A percentile compares a stretch with the other conserved stretches of the same genome.
phyloP scores from a whole-genome alignment of 1,140 invertebrate species.

The Meloidogyne hapla region DNA sequence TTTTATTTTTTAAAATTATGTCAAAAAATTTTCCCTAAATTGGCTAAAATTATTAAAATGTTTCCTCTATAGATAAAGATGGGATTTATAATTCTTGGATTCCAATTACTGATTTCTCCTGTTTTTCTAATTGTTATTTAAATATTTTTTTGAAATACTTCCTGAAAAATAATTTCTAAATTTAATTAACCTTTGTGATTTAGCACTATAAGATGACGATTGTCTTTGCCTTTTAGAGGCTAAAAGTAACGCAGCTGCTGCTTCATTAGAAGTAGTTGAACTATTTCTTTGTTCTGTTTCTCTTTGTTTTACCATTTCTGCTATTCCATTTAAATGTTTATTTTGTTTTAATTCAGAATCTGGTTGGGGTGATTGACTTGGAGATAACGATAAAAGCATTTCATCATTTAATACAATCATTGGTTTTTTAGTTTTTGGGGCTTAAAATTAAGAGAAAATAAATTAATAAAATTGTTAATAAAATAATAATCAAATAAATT shows the following conservation, averaged over 20 bases:
- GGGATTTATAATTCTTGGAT: too few relatives aligned
- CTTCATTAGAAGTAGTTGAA: constrained; percentile 34
- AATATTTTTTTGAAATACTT: background rate
- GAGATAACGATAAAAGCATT: background rate
- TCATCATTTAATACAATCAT: constrained; percentile 55
- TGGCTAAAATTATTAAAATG: too few relatives aligned
- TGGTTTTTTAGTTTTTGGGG: constrained; percentile 37
- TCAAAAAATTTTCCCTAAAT: too few relatives aligned
- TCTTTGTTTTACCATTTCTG: constrained; percentile 7
- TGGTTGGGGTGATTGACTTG: constrained; percentile 30
- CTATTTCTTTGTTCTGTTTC: constrained; percentile 34
- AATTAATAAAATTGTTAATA: constrained; percentile 1
- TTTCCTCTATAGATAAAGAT: too few relatives aligned
- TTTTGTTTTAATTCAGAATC: background rate
- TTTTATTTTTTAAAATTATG: too few relatives aligned
- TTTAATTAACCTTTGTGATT: constrained; percentile 52
- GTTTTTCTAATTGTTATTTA: background rate
- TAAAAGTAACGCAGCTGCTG: constrained; percentile 9
- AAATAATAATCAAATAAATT: background rate
- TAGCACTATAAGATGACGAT: constrained; percentile 52
- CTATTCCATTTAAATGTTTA: constrained; percentile 7
- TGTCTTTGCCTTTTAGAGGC: constrained; percentile 47
- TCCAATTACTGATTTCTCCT: too few relatives aligned
- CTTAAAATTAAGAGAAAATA: background rate
- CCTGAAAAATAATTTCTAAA: background rate